phyloP scores from a whole-genome alignment of 2,797 vertebrate species.

The Muraenolepis orangiensis region DNA sequence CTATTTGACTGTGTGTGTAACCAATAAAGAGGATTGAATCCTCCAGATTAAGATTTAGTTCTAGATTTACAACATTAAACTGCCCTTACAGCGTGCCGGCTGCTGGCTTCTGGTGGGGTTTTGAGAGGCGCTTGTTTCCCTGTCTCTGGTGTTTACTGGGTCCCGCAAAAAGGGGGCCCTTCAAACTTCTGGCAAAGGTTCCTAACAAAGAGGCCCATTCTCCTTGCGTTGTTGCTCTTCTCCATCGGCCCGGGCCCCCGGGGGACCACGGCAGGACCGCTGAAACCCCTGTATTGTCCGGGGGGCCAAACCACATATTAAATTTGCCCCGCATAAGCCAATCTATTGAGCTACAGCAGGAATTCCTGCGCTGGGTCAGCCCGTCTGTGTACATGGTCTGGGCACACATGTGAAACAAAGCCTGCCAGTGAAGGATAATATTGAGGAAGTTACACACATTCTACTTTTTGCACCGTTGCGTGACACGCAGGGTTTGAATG shows the following conservation, averaged over 20 bases:
- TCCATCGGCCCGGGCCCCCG: conserved; percentile 72
- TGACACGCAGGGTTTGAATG: conserved; percentile 57
- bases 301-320: conserved; percentile 76
- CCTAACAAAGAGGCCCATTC: conserved; percentile 69
- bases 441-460: conserved; percentile 80
- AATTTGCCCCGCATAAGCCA: conserved; percentile 73
- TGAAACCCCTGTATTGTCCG: conserved; percentile 73
- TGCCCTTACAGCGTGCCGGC: too few relatives aligned
- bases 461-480: conserved; percentile 55
- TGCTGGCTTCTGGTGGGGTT: too few relatives aligned
- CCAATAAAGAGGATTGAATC: too few relatives aligned
- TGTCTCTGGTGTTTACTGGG: conserved; percentile 52
- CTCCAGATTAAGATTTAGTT: too few relatives aligned
- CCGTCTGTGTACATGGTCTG: conserved; percentile 77
- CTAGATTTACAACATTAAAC: too few relatives aligned
- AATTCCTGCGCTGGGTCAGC: conserved; percentile 77
- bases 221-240: conserved; percentile 74
- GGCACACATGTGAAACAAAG: conserved; percentile 78
- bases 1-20: too few relatives aligned
- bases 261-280: conserved; percentile 62
- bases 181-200: conserved; percentile 44
- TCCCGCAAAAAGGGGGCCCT: conserved; percentile 58
- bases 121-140: conserved; percentile 25
- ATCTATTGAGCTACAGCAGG: conserved; percentile 71
- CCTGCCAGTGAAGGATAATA: conserved; percentile 78